Base-by-base conservation (phyloP, 2,888 invertebrate species). In the Allygus modestus region DNA sequence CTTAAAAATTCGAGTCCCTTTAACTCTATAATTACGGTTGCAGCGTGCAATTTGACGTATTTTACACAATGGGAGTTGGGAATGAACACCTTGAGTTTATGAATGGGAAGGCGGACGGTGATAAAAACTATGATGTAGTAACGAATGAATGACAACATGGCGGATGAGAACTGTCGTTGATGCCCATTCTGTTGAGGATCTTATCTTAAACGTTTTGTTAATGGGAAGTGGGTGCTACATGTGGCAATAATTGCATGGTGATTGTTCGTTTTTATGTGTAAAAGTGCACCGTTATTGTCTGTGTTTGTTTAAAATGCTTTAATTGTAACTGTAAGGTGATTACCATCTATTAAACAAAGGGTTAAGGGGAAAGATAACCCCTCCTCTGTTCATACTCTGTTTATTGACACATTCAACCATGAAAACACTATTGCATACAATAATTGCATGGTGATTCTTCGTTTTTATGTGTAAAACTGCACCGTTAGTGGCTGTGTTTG, bases 71-170 rank as follows among this genome's bases (percentile, higher is more conserved):
- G 37, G 37, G 37, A n/a, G 37, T 37, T 37, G 37, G 5, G 9
- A 37, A 37, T n/a, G n/a, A 37, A 37, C 37, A 37, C 37, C 4
- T 37, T 9, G 37, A 37, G 37, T 4, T 37, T 37, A 9, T 37
- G 23, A 17, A 58, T 58, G 58, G 17, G 23, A 23, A 20, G 23
- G 37, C 37, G 37, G 58, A 0, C 12, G 23, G 23, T 58, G 58
- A 23, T 58, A 58, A 58, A 58, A 58, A 58, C 58, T 4, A 23
- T 58, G 58, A 23, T 58, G 58, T 12, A 23, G 58, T 23, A 58
- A 58, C 20, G 58, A 58, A 58, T 20, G 20, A 20, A 20, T 23
- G 58, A 23, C 23, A 23, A 58, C 17, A 23, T 51, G 51, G 5
- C 58, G 20, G 20, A 23, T 58, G 58, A 23, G 20, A 58, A 58